A percentile compares a stretch with the other conserved stretches of the same genome.
These are phyloP conservation scores for Holacanthella duospinosa DNA, from an alignment of 2,888 invertebrate genomes.

Conservation along the genomic window DNA sequence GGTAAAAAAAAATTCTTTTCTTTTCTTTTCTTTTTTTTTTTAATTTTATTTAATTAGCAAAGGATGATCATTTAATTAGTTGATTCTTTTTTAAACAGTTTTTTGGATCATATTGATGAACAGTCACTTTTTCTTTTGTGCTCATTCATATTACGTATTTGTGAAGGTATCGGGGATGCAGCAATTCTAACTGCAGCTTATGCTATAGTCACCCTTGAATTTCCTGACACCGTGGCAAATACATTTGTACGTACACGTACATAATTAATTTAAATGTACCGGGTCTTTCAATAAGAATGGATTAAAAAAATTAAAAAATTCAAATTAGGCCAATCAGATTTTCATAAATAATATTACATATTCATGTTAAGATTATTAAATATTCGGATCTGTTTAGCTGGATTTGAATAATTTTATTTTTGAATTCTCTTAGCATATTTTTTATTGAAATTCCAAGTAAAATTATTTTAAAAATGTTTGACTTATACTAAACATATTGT, in stretches of 20 bases:
- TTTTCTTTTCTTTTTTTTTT: not conserved
- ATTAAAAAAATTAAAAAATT: slow-evolving; percentile 8
- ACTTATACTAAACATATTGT: not conserved
- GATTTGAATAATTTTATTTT: slow-evolving; percentile 8
- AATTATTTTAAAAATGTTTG: too few relatives aligned
- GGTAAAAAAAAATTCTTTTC: not conserved
- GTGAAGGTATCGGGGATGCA: slow-evolving; percentile 76
- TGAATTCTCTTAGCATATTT: too few relatives aligned
- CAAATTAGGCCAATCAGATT: slow-evolving; percentile 7
- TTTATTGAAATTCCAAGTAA: too few relatives aligned
- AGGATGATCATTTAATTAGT: not conserved
- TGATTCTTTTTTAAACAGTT: not conserved
- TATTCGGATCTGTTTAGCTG: too few relatives aligned
- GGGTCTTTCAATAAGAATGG: too few relatives aligned
- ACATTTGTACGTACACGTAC: slow-evolving; percentile 19
- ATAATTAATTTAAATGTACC: slow-evolving; percentile 2
- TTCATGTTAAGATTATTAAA: slow-evolving; percentile 3
- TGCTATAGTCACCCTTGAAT: slow-evolving; percentile 76
- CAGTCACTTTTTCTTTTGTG: slow-evolving; percentile 17
- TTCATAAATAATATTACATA: slow-evolving; percentile 5
- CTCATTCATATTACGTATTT: slow-evolving; percentile 66
- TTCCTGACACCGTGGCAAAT: slow-evolving; percentile 62
- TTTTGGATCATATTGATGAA: slow-evolving; percentile 7
- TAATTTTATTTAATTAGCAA: too few relatives aligned
- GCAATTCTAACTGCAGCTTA: slow-evolving; percentile 77